These are phyloP conservation scores for Tuberolachnus salignus DNA, from an alignment of 2,888 invertebrate genomes.

Conservation along the genomic window DNA sequence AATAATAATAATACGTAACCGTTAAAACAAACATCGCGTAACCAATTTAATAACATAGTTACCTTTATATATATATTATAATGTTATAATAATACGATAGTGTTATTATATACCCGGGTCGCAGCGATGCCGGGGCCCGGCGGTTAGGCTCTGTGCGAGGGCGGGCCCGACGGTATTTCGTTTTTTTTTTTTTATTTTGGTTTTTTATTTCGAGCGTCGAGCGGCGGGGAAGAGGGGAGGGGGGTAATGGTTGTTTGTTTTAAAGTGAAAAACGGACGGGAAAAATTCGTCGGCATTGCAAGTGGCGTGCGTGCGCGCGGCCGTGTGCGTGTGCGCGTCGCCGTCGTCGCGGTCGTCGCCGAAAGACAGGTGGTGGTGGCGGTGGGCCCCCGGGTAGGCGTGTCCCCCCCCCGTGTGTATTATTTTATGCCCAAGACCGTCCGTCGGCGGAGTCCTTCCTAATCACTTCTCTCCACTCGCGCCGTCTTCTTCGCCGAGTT, in stretches of 20 bases:
- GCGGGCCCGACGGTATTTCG: neutral
- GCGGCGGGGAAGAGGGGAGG: neutral
- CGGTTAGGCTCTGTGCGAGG: neutral
- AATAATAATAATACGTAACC: too few species aligned
- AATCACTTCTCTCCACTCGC: constrained; percentile 22
- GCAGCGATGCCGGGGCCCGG: too few species aligned
- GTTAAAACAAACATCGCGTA: too few species aligned
- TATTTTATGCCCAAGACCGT: constrained; percentile 36
- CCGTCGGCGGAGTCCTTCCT: constrained; percentile 26
- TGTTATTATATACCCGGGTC: too few species aligned
- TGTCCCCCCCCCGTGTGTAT: constrained; percentile 40
- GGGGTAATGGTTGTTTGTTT: constrained; percentile 43
- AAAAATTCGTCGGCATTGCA: too few species aligned
- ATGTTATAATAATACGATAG: too few species aligned
- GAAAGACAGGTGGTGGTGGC: constrained; percentile 55
- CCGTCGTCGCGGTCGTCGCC: neutral
- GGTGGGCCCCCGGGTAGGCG: constrained; percentile 48
- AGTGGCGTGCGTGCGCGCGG: too few species aligned
- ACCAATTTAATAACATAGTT: too few species aligned
- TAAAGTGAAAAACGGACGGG: neutral
- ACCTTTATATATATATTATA: too few species aligned
- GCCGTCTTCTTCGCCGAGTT: constrained; percentile 32
- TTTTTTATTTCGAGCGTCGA: neutral
- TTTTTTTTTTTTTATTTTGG: too few species aligned
- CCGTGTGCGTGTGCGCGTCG: neutral